phyloP scores from a whole-genome alignment of 2,888 invertebrate genomes.

The Diaprepes abbreviatus region DNA sequence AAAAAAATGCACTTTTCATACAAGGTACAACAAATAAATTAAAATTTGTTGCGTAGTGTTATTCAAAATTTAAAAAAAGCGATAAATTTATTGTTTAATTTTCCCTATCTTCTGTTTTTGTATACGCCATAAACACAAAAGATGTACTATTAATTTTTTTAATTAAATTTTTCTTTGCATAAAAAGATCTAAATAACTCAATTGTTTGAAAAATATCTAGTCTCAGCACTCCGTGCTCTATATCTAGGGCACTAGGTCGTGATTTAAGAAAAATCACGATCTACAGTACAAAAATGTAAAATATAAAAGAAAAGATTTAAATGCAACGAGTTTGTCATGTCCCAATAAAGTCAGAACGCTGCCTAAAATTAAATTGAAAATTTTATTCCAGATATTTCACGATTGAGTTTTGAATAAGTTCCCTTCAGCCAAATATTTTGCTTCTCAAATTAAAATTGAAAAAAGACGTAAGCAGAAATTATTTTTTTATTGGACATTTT shows the following conservation, averaged over 20 bases:
- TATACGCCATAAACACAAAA: too few relatives aligned
- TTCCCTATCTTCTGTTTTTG: too few relatives aligned
- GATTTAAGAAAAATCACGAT: conserved; percentile 8
- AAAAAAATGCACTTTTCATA: too few relatives aligned
- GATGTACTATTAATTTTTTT: too few relatives aligned
- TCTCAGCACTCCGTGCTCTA: background rate
- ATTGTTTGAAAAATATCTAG: conserved; percentile 7
- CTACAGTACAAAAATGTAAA: conserved; percentile 3
- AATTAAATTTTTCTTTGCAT: too few relatives aligned
- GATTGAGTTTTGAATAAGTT: background rate
- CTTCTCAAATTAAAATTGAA: background rate
- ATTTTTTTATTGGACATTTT: background rate
- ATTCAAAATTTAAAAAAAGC: too few relatives aligned
- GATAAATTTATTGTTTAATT: too few relatives aligned
- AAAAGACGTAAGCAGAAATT: background rate
- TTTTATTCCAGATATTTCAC: conserved; percentile 5
- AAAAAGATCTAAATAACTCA: too few relatives aligned
- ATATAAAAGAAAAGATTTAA: conserved; percentile 13
- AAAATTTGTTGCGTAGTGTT: too few relatives aligned
- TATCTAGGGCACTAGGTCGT: conserved; percentile 9
- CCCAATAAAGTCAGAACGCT: background rate
- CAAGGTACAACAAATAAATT: too few relatives aligned
- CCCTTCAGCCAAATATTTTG: background rate
- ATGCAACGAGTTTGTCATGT: conserved; percentile 10
- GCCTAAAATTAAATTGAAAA: conserved; percentile 13